Base-by-base conservation (phyloP, 2,113 vertebrate genomes). In the Anoura caudifer region DNA sequence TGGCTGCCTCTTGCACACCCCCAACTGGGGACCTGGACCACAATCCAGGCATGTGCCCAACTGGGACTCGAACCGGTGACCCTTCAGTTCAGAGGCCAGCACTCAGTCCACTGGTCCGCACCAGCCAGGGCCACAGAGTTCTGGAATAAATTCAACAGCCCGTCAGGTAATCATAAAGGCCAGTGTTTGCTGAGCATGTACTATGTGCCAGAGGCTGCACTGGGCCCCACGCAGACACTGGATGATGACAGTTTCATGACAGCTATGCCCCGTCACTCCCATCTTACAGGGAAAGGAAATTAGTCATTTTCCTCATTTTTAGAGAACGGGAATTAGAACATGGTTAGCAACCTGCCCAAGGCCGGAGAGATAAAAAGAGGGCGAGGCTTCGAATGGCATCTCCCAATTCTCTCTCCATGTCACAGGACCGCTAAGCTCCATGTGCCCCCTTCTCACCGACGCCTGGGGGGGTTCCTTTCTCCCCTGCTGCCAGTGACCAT, bases 211-310 rank as follows among this genome's bases (percentile, higher is more conserved):
- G 7, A 31, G 0, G 11, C 50, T 3, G 0, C 1, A n/a, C 73
- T 36, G 28, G 75, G 52, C 54, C 63, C 77, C 63, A 5, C 0
- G 17, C 2, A 20, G 82, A 65, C 3, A 15, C 16, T 4, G 11
- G 31, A n/a, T 47, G 75, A 19, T 0, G 0, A 7, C 1, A 24
- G 47, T 13, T 4, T 0, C 16, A 10, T 9, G 41, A 22, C 0
- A 1, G 65, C 83, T 15, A 0, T 0, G 4, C 77, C 43, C 17
- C 13, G 14, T 33, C 47, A 50, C 47, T 76, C 17, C 22, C 24
- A 61, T n/a, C 61, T 87, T 22, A 73, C 87, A 67, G n/a, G 61
- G 11, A 52, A 61, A 84, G 77, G 61, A 84, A 77, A 79, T 1
- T n/a, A 13, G 8, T 56, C 76, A 75, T 45, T 28, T n/a, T 13